Base-by-base conservation (phyloP, 2,888 invertebrate genomes). In the Seira musarum region DNA sequence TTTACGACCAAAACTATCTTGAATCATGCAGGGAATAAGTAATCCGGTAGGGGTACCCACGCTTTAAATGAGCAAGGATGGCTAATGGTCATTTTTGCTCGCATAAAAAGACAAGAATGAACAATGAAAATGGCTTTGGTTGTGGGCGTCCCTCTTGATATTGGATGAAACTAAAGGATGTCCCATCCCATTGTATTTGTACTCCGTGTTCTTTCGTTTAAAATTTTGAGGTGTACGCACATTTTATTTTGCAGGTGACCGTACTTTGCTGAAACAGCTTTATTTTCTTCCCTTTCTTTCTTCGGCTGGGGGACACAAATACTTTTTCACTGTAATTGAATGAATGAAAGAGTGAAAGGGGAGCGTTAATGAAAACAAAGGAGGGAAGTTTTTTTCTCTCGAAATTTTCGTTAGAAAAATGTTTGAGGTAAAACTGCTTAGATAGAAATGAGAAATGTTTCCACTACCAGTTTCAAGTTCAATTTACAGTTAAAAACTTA, bases 311-410 rank as follows among this genome's bases (percentile, higher is more conserved):
- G n/a, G n/a, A n/a, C n/a, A n/a, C n/a, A n/a, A n/a, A n/a, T n/a
- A n/a, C n/a, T 70, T 64, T 71, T 63, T 68, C 21, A 40, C 25
- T 40, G 49, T 71, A 78, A 78, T 78, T 72, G 78, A 72, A 17
- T 64, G 72, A 78, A 71, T 71, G 78, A 78, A 71, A 78, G 71
- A 46, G 57, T n/a, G n/a, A n/a, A n/a, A n/a, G n/a, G 79, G 79
- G 79, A 79, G 66, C 66, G 71, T 69, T 82, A 82, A 82, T 79
- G 79, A 82, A 82, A 82, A 82, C 78, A 82, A 78, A 82, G 67
- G 73, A 25, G 21, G 22, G 79, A 82, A 82, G 82, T 82, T 82
- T 74, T 78, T 73, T 63, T 30, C 46, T 66, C 19, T 6, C 19
- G 25, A 65, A 53, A 65, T 35, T 63, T 19, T 22, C 19, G 24